Conservation (phyloP, 2,113 vertebrate genomes). For the Xenopus laevis region DNA sequence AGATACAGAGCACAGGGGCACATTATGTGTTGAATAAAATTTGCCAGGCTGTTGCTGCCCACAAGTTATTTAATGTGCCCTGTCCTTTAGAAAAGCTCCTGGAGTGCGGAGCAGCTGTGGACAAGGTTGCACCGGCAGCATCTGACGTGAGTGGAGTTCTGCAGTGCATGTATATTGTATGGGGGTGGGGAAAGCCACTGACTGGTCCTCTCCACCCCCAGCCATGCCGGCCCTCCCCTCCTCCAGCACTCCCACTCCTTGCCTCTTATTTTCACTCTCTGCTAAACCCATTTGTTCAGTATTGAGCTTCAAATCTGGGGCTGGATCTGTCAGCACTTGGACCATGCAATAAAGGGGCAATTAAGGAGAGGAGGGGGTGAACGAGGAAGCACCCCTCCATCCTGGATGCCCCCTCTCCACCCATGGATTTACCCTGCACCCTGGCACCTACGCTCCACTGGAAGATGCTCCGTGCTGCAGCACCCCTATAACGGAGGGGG, state of each 20-base stretch:
- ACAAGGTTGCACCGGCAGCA: no score
- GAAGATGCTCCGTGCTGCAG: conserved; percentile 24
- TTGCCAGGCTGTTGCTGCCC: no score
- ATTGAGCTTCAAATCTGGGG: conserved; percentile 11
- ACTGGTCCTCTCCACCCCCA: no score
- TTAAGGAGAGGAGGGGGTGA: background rate
- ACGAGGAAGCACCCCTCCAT: conserved; percentile 10
- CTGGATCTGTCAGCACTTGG: background rate
- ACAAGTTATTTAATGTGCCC: no score
- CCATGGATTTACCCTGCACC: conserved; percentile 28
- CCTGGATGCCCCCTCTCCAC: conserved; percentile 8
- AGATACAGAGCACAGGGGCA: no score
- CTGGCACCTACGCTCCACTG: conserved; percentile 20
- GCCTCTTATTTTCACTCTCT: conserved; percentile 11
- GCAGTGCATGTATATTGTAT: no score
- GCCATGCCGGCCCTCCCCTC: background rate
- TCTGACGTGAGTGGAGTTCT: no score
- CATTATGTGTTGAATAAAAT: no score
- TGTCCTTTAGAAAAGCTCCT: no score
- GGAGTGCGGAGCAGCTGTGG: no score
- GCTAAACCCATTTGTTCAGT: background rate
- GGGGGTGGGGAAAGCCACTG: no score
- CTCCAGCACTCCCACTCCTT: background rate
- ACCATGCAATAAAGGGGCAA: no score
- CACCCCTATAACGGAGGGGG: conserved; percentile 23